These are phyloP conservation scores for Ophiothrix spiculata DNA, from an alignment of 35 echinoderm and acorn worm genomes.

Conservation along the genomic window DNA sequence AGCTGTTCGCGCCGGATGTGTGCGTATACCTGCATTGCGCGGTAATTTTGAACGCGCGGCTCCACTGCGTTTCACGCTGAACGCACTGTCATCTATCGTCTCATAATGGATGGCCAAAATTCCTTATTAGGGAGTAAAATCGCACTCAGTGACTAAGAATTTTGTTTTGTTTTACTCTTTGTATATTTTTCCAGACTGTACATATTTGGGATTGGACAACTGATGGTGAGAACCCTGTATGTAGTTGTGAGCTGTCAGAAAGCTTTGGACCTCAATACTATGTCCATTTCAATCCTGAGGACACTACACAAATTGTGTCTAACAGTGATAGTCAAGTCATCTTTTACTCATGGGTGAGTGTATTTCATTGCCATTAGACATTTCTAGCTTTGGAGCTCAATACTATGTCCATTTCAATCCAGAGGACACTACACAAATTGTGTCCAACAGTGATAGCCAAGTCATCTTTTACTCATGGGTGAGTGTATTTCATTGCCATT, in stretches of 20 bases:
- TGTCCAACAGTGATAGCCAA: conserved; percentile 87
- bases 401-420: conserved; percentile 89
- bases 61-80: too few relatives aligned
- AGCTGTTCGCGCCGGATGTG: too few relatives aligned
- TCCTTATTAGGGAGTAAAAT: too few relatives aligned
- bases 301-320: conserved; percentile 83
- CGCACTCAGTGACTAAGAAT: too few relatives aligned
- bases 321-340: conserved; percentile 92
- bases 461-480: conserved; percentile 99
- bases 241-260: conserved; percentile 36
- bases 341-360: conserved; percentile 95
- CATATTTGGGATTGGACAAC: conserved; percentile 98
- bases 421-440: conserved; percentile 84
- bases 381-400: conserved; percentile 65
- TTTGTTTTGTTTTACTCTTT: too few relatives aligned
- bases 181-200: conserved; percentile 52
- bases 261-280: conserved; percentile 68
- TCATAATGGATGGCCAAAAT: too few relatives aligned
- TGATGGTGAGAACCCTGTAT: conserved; percentile 73
- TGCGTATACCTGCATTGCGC: too few relatives aligned
- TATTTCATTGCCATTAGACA: neutral
- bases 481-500: too few relatives aligned
- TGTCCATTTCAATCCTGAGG: conserved; percentile 92
- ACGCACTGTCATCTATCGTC: too few relatives aligned
- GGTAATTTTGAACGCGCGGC: too few relatives aligned